Evolutionary conservation across 2,797 vertebrate genomes (phyloP).

Genomic region (Sphenodon punctatus): DNA sequence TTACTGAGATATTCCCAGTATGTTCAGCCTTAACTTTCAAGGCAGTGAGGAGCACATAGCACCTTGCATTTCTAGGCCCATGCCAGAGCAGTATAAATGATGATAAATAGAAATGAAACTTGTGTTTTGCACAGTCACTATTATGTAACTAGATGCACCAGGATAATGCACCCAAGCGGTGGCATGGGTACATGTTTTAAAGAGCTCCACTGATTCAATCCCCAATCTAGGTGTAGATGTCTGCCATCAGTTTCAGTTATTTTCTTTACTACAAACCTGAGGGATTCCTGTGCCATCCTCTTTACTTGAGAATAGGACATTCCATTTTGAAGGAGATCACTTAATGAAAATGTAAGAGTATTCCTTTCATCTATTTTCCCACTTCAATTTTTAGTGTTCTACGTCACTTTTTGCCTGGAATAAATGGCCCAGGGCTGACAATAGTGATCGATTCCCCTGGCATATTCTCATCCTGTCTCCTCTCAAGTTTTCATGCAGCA

Average conservation of each 20-base stretch:
- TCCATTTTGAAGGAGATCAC: neutral
- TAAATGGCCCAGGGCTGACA: neutral
- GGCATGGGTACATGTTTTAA: too few relatives aligned
- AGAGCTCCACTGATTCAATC: too few relatives aligned
- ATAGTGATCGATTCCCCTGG: neutral
- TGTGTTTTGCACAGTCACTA: too few relatives aligned
- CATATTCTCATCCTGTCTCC: neutral
- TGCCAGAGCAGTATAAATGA: neutral
- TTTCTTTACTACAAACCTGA: neutral
- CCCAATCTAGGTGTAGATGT: too few relatives aligned
- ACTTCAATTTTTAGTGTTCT: neutral
- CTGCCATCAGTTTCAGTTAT: neutral
- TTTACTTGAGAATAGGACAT: too few relatives aligned
- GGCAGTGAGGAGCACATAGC: neutral
- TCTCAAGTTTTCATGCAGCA: neutral
- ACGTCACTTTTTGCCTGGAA: too few relatives aligned
- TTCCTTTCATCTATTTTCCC: neutral
- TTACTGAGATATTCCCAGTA: neutral
- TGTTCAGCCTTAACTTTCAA: neutral
- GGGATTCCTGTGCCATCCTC: neutral
- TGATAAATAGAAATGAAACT: neutral
- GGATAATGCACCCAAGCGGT: too few relatives aligned
- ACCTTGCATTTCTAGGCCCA: neutral
- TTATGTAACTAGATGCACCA: too few relatives aligned
- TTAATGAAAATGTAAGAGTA: neutral